phyloP scores from a whole-genome alignment of 2,797 vertebrate species.

The Sorex maritimensis region DNA sequence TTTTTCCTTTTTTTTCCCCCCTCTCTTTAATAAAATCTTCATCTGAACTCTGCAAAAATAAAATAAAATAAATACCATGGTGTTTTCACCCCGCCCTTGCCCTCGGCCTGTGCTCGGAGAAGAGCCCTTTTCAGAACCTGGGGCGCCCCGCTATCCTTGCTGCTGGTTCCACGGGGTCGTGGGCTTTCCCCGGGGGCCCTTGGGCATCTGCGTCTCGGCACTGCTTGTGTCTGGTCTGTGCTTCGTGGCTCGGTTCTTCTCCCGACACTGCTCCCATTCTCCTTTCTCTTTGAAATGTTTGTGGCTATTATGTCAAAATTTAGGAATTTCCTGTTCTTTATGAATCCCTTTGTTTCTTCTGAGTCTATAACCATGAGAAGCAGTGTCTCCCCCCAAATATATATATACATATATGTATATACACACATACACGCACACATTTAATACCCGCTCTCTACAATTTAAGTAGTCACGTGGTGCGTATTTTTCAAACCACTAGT shows the following conservation, averaged over 20 bases:
- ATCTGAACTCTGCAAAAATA: too few species aligned
- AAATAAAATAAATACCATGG: too few species aligned
- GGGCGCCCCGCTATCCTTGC: background rate
- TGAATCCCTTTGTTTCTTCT: conserved; percentile 11
- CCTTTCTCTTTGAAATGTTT: conserved; percentile 39
- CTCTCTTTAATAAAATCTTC: too few species aligned
- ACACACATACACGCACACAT: background rate
- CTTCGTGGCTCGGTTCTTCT: background rate
- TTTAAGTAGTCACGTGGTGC: background rate
- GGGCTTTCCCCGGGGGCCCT: background rate
- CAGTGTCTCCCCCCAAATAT: too few species aligned
- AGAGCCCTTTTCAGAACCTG: background rate
- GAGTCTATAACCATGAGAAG: background rate
- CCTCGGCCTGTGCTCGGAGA: background rate
- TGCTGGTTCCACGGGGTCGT: background rate
- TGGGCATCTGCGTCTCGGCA: conserved; percentile 1
- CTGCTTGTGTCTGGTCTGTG: background rate
- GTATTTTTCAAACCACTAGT: conserved; percentile 23
- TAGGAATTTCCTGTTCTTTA: conserved; percentile 54
- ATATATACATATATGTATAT: too few species aligned
- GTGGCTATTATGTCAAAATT: conserved; percentile 35
- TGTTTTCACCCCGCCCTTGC: background rate
- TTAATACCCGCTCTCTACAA: conserved; percentile 55
- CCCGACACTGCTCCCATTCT: background rate
- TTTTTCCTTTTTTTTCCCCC: too few species aligned